These are phyloP conservation scores for Aplysina aerophoba DNA, from an alignment of 37 sponge, comb jelly and placozoan species.

Conservation along the genomic window DNA sequence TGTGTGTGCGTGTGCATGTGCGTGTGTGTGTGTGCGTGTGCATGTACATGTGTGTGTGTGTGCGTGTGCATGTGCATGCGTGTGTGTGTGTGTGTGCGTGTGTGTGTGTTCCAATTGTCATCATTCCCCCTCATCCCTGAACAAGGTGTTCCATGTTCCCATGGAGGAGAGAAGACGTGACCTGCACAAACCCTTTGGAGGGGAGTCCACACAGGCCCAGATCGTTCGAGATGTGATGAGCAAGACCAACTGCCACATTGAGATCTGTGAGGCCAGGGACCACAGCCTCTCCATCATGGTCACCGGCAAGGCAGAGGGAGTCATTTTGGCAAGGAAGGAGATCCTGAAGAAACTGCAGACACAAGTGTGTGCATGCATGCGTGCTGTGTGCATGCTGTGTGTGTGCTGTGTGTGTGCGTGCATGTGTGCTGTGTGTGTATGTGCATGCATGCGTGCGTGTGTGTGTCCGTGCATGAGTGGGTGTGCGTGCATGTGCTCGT, in stretches of 20 bases:
- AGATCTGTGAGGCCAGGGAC: conserved; percentile 83
- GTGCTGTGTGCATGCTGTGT: too few species aligned
- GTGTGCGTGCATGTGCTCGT: too few species aligned
- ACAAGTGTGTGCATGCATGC: conserved; percentile 45
- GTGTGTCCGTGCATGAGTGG: too few species aligned
- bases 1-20: conserved; percentile 26
- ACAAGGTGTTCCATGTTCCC: conserved; percentile 86
- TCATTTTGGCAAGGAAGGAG: conserved; percentile 64
- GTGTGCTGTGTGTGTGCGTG: too few species aligned
- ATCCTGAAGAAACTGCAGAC: conserved; percentile 77
- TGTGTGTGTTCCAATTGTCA: not conserved
- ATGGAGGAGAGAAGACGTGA: conserved; percentile 64
- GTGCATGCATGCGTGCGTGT: not conserved
- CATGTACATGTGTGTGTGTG: conserved; percentile 15
- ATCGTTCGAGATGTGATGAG: conserved; percentile 74
- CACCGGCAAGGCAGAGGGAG: conserved; percentile 74
- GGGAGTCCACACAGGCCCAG: conserved; percentile 68
- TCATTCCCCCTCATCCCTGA: too few species aligned
- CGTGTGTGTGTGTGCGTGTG: conserved; percentile 6
- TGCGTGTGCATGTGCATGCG: not conserved
- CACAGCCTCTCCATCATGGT: conserved; percentile 87
- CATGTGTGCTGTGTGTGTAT: too few species aligned
- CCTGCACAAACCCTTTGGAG: conserved; percentile 47
- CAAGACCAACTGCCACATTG: conserved; percentile 76
- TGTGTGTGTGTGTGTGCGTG: not conserved